Conservation (phyloP, 2,888 invertebrate species). For the Tillus elongatus region DNA sequence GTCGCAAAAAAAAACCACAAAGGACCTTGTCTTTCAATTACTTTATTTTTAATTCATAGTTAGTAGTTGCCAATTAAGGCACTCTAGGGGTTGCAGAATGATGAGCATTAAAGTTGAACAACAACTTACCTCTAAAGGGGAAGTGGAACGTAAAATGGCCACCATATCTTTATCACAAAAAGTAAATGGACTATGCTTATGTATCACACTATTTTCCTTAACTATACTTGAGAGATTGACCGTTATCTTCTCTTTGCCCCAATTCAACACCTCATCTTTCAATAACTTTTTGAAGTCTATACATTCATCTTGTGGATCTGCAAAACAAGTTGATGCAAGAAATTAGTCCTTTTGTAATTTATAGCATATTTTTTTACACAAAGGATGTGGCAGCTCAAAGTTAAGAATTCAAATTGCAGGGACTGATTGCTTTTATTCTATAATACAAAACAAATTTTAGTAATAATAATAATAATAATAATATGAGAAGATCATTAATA, state of each 20-base stretch:
- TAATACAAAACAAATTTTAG: too few relatives aligned
- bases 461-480: too few relatives aligned
- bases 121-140: constrained; percentile 23
- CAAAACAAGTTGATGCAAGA: neutral
- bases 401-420: too few relatives aligned
- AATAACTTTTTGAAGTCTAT: constrained; percentile 36
- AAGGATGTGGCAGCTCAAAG: too few relatives aligned
- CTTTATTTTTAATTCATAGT: too few relatives aligned
- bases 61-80: too few relatives aligned
- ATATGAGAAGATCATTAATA: too few relatives aligned
- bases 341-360: neutral
- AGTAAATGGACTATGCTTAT: constrained; percentile 41
- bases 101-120: constrained; percentile 24
- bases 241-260: constrained; percentile 33
- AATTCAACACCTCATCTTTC: constrained; percentile 29
- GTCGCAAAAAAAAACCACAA: too few relatives aligned
- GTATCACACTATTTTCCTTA: constrained; percentile 39
- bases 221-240: constrained; percentile 40
- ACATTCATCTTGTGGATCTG: constrained; percentile 26
- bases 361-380: too few relatives aligned
- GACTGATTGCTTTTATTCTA: too few relatives aligned
- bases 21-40: too few relatives aligned
- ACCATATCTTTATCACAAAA: constrained; percentile 41
- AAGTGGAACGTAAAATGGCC: constrained; percentile 39
- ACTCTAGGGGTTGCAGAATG: too few relatives aligned